Evolutionary conservation across 2,113 vertebrate genomes (phyloP).

Genomic region (Syngnathoides biaculeatus): DNA sequence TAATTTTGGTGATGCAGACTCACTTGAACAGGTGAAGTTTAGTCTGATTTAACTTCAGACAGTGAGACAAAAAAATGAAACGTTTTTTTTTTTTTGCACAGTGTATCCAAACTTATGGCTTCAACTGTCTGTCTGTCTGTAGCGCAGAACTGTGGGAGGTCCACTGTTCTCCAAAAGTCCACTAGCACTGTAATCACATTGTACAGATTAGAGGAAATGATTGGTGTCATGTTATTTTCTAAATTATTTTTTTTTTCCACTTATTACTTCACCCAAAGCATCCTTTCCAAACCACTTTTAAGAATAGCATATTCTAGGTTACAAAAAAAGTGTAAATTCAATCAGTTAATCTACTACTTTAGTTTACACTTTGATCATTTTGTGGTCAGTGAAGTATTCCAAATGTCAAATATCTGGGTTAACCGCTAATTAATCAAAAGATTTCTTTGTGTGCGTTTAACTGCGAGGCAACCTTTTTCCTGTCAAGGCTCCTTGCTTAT

Average conservation of each 20-base stretch:
- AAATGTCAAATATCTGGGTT: conserved; percentile 1
- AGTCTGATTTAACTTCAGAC: too few species aligned
- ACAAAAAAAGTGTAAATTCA: background rate
- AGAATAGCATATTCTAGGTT: background rate
- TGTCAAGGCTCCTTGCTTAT: conserved; percentile 15
- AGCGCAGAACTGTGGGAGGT: too few species aligned
- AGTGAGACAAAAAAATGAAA: too few species aligned
- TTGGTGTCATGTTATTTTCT: background rate
- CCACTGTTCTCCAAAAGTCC: background rate
- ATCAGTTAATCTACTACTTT: conserved; percentile 5
- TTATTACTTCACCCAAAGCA: background rate
- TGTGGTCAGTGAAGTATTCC: background rate
- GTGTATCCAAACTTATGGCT: too few species aligned
- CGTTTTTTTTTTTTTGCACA: too few species aligned
- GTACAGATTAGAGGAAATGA: background rate
- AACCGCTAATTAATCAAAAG: conserved; percentile 9
- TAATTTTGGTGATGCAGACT: too few species aligned
- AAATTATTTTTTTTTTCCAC: background rate
- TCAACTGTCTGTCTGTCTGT: too few species aligned
- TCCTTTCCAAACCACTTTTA: background rate
- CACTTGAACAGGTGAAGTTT: too few species aligned
- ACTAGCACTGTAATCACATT: background rate
- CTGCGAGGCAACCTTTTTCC: conserved; percentile 7
- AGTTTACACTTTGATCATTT: conserved; percentile 2
- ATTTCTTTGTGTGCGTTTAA: conserved; percentile 13